phyloP scores from a whole-genome alignment of 2,888 invertebrate species.

The Epicampocera succincta region DNA sequence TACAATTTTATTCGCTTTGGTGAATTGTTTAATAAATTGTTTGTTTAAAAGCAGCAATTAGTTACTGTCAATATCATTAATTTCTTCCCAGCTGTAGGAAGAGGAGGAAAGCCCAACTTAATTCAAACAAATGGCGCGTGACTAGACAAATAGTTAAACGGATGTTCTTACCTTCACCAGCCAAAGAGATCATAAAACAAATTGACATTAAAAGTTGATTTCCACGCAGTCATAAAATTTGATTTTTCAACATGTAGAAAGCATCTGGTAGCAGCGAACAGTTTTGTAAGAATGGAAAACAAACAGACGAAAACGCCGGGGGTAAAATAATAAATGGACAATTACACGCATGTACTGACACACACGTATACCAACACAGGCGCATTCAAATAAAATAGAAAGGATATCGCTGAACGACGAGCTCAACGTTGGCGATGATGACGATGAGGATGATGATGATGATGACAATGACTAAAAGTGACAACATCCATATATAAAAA shows the following conservation, averaged over 20 bases:
- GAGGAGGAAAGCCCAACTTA: slow-evolving; percentile 8
- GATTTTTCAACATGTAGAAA: slow-evolving; percentile 31
- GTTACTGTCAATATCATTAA: slow-evolving; percentile 45
- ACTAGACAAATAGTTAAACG: slow-evolving; percentile 56
- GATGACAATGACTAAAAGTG: slow-evolving; percentile 65
- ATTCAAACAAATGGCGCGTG: slow-evolving; percentile 65
- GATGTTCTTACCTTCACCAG: slow-evolving; percentile 23
- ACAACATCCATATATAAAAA: slow-evolving; percentile 70
- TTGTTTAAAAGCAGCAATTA: slow-evolving; percentile 50
- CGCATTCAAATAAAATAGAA: slow-evolving; percentile 71
- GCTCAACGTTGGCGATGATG: slow-evolving; percentile 38
- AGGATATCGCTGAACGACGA: slow-evolving; percentile 59
- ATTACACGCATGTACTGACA: slow-evolving; percentile 53
- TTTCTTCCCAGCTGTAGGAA: not conserved
- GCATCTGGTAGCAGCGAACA: slow-evolving; percentile 50
- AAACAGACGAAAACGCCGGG: slow-evolving; percentile 45
- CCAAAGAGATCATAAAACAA: slow-evolving; percentile 61
- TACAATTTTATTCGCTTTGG: too few species aligned
- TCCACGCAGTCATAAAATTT: slow-evolving; percentile 60
- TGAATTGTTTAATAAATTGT: not conserved
- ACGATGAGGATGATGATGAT: slow-evolving; percentile 52
- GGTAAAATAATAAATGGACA: slow-evolving; percentile 66
- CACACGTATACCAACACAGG: not conserved
- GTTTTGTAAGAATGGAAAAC: slow-evolving; percentile 2
- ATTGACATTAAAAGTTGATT: slow-evolving; percentile 58